Conservation (phyloP, 1,140 invertebrate genomes). For the Sarcophaga peregrina region DNA sequence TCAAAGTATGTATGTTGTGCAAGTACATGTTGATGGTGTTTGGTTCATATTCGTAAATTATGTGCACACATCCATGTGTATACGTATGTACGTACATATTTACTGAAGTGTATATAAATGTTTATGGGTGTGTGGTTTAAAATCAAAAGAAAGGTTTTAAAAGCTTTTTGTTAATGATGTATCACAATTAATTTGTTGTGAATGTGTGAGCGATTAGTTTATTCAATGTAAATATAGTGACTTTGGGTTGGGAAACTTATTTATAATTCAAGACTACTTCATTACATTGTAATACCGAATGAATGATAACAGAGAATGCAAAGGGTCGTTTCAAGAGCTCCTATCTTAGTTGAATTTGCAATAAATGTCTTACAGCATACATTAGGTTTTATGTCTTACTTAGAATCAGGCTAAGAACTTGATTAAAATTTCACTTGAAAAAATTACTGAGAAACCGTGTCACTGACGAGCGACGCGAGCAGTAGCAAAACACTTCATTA, state of each 20-base stretch:
- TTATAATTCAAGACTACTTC: constrained; percentile 17
- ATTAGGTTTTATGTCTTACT: too few relatives aligned
- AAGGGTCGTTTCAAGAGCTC: too few relatives aligned
- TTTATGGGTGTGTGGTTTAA: neutral
- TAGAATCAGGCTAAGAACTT: too few relatives aligned
- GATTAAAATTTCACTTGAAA: too few relatives aligned
- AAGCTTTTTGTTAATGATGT: constrained; percentile 16
- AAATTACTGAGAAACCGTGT: too few relatives aligned
- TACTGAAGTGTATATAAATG: neutral
- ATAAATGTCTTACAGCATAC: too few relatives aligned
- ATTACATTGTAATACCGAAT: neutral
- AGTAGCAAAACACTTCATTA: constrained; percentile 14
- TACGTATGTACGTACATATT: neutral
- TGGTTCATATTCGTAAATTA: too few relatives aligned
- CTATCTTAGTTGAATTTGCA: too few relatives aligned
- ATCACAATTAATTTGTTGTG: constrained; percentile 2
- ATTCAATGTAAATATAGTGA: neutral
- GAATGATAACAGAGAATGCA: too few relatives aligned
- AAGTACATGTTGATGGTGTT: too few relatives aligned
- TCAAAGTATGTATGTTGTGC: neutral
- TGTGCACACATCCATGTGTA: neutral
- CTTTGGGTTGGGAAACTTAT: neutral
- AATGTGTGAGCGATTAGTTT: neutral
- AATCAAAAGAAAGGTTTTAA: constrained; percentile 23
- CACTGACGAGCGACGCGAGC: neutral